Evolutionary conservation across 1,140 invertebrate genomes (phyloP), one percentile per base, ranked within the genome.

Genomic region (Rhagoletis zephyria): DNA sequence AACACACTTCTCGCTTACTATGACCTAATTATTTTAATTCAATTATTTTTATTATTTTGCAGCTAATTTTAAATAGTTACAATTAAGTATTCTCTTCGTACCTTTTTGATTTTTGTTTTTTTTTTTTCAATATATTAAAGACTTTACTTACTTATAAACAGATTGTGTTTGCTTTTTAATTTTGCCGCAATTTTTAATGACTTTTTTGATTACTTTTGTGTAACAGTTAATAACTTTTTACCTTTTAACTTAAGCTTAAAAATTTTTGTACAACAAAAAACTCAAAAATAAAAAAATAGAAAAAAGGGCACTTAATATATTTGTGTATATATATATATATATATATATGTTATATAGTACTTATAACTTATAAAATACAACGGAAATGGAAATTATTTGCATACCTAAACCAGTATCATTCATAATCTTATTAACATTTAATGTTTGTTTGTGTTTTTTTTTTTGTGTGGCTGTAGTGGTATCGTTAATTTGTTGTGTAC

Each of bases 371-470:
- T 81, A n/a, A 56, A 56, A 56, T 81, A 42, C 56, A 81, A 81
- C 74, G 74, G 2, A 56, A 81, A 30, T 81, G 56, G 19, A 81
- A 51, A 56, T 56, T 7, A 56, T 16, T 19, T 81, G 74, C 19
- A 56, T 81, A 81, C 74, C 74, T 81, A 81, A 81, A 81, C 74
- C 74, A 56, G 48, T 81, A 81, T 81, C 48, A 74, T 74, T 74
- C 48, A 14, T 74, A 40, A 16, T 74, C n/a, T 74, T 74, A 48
- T 74, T 48, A 81, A 48, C 42, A 81, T 48, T 81, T 81, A 81
- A n/a, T 81, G 48, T 81, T 81, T 81, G n/a, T 51, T 30, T 59
- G 51, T 30, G 0, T 16, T 74, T 74, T 45, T 48, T 40, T 45
- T 30, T 67, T 40, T 6, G 14, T 48, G n/a, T 14, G 48, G 19